Evolutionary conservation across 2,113 vertebrate species (phyloP).

Genomic region (Oryzias celebensis): DNA sequence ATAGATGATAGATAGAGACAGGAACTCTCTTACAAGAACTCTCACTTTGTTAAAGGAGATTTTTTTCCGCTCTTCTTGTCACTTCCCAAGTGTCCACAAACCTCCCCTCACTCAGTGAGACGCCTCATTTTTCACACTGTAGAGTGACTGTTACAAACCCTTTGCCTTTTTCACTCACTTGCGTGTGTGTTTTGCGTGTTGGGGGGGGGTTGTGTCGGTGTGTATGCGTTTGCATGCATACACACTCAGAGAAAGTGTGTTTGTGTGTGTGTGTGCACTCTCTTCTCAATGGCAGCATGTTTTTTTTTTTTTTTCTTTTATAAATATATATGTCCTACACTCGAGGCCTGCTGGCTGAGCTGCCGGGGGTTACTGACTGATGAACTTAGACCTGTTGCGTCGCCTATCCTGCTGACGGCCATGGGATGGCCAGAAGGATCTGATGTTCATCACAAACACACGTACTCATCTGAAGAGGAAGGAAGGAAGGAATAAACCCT

Average conservation of each 20-base stretch:
- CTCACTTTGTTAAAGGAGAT: slow-evolving; percentile 75
- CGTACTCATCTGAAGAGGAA: slow-evolving; percentile 72
- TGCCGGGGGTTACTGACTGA: slow-evolving; percentile 71
- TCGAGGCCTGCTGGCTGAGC: slow-evolving; percentile 68
- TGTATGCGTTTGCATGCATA: slow-evolving; percentile 13
- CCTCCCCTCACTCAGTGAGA: slow-evolving; percentile 93
- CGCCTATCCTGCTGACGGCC: slow-evolving; percentile 76
- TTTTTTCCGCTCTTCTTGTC: slow-evolving; percentile 74
- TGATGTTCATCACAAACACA: slow-evolving; percentile 68
- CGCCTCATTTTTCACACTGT: slow-evolving; percentile 86
- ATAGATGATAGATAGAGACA: slow-evolving; percentile 73
- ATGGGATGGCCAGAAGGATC: slow-evolving; percentile 77
- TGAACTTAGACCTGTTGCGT: slow-evolving; percentile 72
- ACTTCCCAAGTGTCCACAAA: slow-evolving; percentile 79
- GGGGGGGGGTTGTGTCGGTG: slow-evolving; percentile 66
- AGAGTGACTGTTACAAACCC: slow-evolving; percentile 97
- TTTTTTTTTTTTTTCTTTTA: slow-evolving; percentile 54
- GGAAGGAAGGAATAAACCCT: slow-evolving; percentile 62
- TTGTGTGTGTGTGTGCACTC: slow-evolving; percentile 35
- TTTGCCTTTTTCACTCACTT: slow-evolving; percentile 88
- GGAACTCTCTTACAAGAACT: slow-evolving; percentile 75
- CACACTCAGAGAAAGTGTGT: slow-evolving; percentile 40
- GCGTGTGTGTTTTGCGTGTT: slow-evolving; percentile 68
- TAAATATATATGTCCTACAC: slow-evolving; percentile 48
- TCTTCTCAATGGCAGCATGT: slow-evolving; percentile 69